Conservation (phyloP, 2,797 vertebrate species). For the Pempheris klunzingeri region DNA sequence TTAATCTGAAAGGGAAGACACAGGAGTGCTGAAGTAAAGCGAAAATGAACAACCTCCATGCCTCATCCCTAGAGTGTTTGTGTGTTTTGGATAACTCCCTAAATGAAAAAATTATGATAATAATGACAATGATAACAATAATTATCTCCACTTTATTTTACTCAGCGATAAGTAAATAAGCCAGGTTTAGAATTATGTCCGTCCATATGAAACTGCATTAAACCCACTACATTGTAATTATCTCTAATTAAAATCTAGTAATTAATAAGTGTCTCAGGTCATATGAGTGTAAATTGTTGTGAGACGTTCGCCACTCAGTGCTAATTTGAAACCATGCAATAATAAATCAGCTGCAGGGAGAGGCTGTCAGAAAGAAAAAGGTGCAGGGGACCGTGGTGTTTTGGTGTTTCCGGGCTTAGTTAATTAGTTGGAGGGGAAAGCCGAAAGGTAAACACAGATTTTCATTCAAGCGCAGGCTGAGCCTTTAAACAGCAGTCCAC, state of each 20-base stretch:
- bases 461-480: conserved; percentile 59
- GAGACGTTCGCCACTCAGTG: conserved; percentile 63
- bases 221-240: conserved; percentile 62
- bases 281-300: conserved; percentile 72
- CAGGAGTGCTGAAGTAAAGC: conserved; percentile 39
- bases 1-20: conserved; percentile 61
- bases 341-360: conserved; percentile 73
- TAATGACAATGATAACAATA: conserved; percentile 20
- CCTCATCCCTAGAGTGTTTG: conserved; percentile 20
- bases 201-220: conserved; percentile 22
- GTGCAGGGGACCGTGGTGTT: conserved; percentile 69
- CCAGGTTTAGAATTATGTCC: not conserved
- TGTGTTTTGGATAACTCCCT: conserved; percentile 31
- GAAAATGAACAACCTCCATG: conserved; percentile 47
- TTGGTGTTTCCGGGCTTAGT: conserved; percentile 70
- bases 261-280: conserved; percentile 75
- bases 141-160: conserved; percentile 40
- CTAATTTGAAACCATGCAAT: conserved; percentile 76
- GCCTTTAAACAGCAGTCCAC: conserved; percentile 64
- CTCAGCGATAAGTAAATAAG: conserved; percentile 31
- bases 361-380: conserved; percentile 62
- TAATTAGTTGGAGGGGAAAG: conserved; percentile 76
- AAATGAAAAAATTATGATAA: conserved; percentile 28
- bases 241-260: conserved; percentile 71
- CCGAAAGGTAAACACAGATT: conserved; percentile 76